Percentiles rank a stretch among this genome's conserved stretches.
Conservation (phyloP, 1,140 invertebrate species). For the Sitobion miscanthi region DNA sequence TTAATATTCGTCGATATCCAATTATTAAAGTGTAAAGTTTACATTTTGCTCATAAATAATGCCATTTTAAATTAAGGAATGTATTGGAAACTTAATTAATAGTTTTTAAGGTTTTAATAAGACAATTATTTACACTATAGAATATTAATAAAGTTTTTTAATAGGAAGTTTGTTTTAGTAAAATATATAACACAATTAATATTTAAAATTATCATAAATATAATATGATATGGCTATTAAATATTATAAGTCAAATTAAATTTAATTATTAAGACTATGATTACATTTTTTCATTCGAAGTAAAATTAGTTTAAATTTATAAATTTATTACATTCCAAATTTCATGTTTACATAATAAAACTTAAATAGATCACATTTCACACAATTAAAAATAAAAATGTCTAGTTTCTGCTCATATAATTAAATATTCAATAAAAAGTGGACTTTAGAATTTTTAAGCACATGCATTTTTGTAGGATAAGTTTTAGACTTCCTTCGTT, state of each 20-base stretch:
- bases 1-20: conserved; percentile 8
- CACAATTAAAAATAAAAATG: not conserved
- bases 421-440: too few species aligned
- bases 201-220: not conserved
- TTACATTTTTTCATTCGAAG: not conserved
- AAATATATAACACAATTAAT: not conserved
- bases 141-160: conserved; percentile 8
- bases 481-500: not conserved
- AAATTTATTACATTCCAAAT: not conserved
- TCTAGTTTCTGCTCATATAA: not conserved
- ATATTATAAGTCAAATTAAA: not conserved
- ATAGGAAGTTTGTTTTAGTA: not conserved
- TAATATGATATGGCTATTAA: not conserved
- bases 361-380: not conserved
- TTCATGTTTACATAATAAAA: not conserved
- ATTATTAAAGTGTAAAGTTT: not conserved
- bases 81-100: not conserved
- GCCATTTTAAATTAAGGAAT: not conserved
- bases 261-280: not conserved
- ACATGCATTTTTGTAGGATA: not conserved
- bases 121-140: not conserved
- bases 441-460: not conserved
- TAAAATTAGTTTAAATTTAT: not conserved
- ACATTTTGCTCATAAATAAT: not conserved
- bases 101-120: not conserved